Evolutionary conservation across 2,797 vertebrate genomes (phyloP).

Genomic region (Anguilla megastoma): DNA sequence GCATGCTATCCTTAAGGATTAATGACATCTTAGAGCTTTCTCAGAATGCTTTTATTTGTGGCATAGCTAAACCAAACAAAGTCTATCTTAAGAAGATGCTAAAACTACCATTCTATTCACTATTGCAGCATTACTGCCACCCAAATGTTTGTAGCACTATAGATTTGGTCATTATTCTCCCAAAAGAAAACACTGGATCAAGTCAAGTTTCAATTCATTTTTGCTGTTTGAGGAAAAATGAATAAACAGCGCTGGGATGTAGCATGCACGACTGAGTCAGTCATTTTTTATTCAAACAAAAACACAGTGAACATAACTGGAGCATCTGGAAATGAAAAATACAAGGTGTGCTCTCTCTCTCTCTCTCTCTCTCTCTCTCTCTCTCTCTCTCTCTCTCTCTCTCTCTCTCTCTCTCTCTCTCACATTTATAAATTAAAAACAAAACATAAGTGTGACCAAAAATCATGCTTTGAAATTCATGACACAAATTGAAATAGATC

Average conservation of each 20-base stretch:
- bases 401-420: neutral
- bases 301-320: conserved; percentile 9
- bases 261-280: conserved; percentile 44
- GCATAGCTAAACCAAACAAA: neutral
- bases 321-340: conserved; percentile 4
- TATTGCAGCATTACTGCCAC: neutral
- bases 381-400: neutral
- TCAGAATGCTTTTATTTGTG: neutral
- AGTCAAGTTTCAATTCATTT: conserved; percentile 45
- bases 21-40: neutral
- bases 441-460: conserved; percentile 28
- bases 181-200: conserved; percentile 37
- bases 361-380: neutral
- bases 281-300: conserved; percentile 13
- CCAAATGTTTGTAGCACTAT: neutral
- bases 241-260: conserved; percentile 48
- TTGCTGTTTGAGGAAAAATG: conserved; percentile 53
- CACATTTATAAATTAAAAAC: neutral
- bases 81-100: neutral
- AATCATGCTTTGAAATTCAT: conserved; percentile 46
- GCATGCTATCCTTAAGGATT: neutral
- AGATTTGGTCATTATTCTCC: conserved; percentile 59
- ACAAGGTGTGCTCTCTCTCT: neutral
- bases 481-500: conserved; percentile 31
- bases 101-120: neutral